Conservation (phyloP, 2,888 invertebrate species). For the Petrolisthes cinctipes region DNA sequence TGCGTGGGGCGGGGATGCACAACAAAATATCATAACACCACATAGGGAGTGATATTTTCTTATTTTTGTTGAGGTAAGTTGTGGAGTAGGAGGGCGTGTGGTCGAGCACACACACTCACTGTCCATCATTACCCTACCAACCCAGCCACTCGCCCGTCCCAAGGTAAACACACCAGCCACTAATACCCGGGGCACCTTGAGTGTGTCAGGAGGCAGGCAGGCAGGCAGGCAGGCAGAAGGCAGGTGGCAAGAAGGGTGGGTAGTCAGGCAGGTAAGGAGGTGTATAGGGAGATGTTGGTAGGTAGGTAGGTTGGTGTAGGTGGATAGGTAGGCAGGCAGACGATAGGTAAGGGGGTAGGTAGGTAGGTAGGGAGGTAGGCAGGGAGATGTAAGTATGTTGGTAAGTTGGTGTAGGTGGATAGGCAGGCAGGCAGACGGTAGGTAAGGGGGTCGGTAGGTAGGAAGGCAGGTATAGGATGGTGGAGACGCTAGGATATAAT, state of each 20-base stretch:
- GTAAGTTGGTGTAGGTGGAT: neutral
- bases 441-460: neutral
- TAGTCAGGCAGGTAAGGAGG: neutral
- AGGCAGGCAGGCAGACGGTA: neutral
- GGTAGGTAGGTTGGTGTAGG: neutral
- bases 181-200: neutral
- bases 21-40: too few relatives aligned
- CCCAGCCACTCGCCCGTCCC: neutral
- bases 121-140: slow-evolving; percentile 10
- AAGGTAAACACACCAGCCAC: neutral
- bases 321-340: neutral
- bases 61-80: neutral
- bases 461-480: neutral
- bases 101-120: slow-evolving; percentile 9
- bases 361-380: neutral
- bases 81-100: neutral
- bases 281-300: neutral
- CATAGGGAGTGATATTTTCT: neutral
- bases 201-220: slow-evolving; percentile 1
- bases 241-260: neutral
- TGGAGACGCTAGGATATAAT: neutral
- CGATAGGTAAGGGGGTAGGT: neutral
- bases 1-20: too few relatives aligned
- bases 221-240: neutral
- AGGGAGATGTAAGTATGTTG: neutral